Base-by-base conservation (phyloP, 2,888 invertebrate genomes). In the Eristalinus sepulchralis region DNA sequence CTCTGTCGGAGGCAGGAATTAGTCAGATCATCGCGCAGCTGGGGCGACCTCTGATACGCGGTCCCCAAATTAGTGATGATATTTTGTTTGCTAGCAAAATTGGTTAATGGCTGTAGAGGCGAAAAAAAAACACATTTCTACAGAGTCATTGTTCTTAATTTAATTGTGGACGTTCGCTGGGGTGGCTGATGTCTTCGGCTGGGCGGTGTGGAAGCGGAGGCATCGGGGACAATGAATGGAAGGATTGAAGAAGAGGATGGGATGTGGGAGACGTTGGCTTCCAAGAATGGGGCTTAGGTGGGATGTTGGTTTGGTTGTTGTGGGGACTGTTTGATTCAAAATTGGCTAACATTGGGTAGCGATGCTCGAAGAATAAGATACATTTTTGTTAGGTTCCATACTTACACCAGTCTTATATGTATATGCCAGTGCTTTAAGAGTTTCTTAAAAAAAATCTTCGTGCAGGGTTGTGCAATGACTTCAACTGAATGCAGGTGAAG, bases 91-190 rank as follows among this genome's bases (percentile, higher is more conserved):
- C 31, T 79, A 53, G 47, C 78, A 34, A 78, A 83, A 83, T 76
- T 84, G 75, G 80, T 47, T 84, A 47, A 79, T 72, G 64, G 79
- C 59, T 24, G 36, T 11, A 17, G 36, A 57, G 10, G 47, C 24
- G 63, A 57, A 59, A 77, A 62, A 33, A 33, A 24, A 47, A 24
- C 11, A n/a, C 17, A 53, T 67, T 62, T 57, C 24, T 53, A 70
- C 34, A 24, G n/a, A 72, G 76, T 80, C 80, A 76, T 80, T 84
- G 76, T 84, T 84, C 57, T 57, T 72, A 72, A 76, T 84, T 84
- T 80, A 71, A 76, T 84, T 78, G 63, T 63, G 36, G 53, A 47
- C 10, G 39, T 75, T 47, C 33, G 22, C 17, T 20, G 20, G 20
- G 31, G 62, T 11, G 24, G 60, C 39, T 60, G 53, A 62, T 55